Percentiles rank a stretch among this genome's conserved stretches.
Conservation (phyloP, 1,140 invertebrate species). For the Lepidurus couesii region DNA sequence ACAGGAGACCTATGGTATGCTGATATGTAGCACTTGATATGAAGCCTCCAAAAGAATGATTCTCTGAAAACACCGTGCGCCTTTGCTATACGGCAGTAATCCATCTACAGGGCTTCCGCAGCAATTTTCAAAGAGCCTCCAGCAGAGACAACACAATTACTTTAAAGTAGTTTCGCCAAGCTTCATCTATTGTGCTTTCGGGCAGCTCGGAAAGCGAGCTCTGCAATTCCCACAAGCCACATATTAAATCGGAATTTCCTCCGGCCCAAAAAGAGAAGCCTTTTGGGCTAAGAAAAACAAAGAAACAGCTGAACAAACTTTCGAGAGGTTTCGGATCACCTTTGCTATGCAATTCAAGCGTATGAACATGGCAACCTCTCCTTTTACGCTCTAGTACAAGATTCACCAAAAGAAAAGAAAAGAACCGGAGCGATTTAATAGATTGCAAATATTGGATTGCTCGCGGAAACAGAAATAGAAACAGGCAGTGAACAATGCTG, state of each 20-base stretch:
- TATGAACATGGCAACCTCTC: background rate
- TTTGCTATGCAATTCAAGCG: background rate
- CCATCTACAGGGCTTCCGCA: no score
- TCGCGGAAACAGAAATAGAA: no score
- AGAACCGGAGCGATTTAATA: no score
- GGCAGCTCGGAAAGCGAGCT: background rate
- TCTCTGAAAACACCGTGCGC: no score
- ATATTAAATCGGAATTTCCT: background rate
- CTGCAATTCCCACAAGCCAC: slow-evolving; percentile 10
- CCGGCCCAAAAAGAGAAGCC: background rate
- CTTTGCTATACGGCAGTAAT: no score
- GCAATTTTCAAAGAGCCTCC: no score
- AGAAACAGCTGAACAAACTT: slow-evolving; percentile 15
- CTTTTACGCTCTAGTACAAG: background rate
- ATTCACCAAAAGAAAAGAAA: background rate
- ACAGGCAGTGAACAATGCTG: no score
- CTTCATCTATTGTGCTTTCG: background rate
- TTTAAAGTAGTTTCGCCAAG: background rate
- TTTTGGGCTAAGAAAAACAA: background rate
- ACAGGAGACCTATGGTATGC: no score
- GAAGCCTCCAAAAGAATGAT: no score
- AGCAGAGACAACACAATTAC: background rate
- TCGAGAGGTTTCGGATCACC: background rate
- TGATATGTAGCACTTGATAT: no score
- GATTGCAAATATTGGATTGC: no score